A percentile compares a stretch with the other conserved stretches of the same genome.
Conservation (phyloP, 2,113 vertebrate species). For the Electrona antarctica region DNA sequence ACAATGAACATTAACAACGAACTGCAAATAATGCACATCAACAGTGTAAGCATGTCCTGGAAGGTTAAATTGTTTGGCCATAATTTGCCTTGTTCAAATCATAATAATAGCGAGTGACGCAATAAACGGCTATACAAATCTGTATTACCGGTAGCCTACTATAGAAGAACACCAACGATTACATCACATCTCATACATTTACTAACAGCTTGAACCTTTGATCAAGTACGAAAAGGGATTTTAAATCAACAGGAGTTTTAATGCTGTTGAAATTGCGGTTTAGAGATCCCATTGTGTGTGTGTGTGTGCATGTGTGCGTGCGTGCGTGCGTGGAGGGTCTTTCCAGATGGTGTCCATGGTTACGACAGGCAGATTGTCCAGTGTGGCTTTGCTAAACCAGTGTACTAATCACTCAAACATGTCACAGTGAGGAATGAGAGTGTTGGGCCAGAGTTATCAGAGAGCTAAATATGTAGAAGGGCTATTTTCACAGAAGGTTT, state of each 20-base stretch:
- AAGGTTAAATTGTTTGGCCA: no score
- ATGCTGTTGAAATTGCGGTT: constrained; percentile 1
- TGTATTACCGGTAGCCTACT: not conserved
- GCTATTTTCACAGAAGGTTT: constrained; percentile 10
- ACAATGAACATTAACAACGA: no score
- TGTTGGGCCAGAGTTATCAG: constrained; percentile 24
- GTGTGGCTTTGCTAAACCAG: constrained; percentile 50
- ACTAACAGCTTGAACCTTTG: not conserved
- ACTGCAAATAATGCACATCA: no score
- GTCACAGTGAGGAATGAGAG: constrained; percentile 53
- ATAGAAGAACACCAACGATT: not conserved
- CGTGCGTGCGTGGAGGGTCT: no score
- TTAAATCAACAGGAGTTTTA: not conserved
- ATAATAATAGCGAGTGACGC: not conserved
- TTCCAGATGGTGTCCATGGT: constrained; percentile 58
- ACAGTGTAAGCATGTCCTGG: no score
- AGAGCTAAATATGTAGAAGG: no score
- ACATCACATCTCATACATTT: not conserved
- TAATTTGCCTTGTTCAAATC: no score
- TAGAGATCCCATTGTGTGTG: not conserved
- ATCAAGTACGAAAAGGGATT: not conserved
- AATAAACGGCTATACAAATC: no score
- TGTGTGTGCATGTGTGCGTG: no score
- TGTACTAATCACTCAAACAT: constrained; percentile 66
- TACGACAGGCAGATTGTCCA: constrained; percentile 46